Conservation (phyloP, 2,888 invertebrate genomes). For the Lasioglossum malachurum region DNA sequence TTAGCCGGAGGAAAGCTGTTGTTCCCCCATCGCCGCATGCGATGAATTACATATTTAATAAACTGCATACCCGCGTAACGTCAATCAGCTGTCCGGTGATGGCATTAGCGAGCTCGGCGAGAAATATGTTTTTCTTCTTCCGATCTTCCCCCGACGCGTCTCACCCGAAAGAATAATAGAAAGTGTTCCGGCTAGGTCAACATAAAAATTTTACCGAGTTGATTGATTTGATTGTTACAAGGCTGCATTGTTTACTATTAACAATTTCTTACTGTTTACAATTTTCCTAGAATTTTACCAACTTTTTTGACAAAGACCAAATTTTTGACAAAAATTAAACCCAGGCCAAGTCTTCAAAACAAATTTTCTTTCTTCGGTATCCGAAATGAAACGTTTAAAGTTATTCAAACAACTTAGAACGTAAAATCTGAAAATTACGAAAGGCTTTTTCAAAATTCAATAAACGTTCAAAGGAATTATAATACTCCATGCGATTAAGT, state of each 20-base stretch:
- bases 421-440: too few species aligned
- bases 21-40: not conserved
- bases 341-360: too few species aligned
- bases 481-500: not conserved
- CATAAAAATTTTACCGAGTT: not conserved
- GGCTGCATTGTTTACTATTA: not conserved
- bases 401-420: too few species aligned
- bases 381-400: too few species aligned
- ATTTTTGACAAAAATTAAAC: too few species aligned
- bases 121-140: constrained; percentile 10
- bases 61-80: constrained; percentile 33
- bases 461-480: not conserved
- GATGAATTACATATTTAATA: constrained; percentile 50
- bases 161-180: not conserved
- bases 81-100: constrained; percentile 41
- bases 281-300: too few species aligned
- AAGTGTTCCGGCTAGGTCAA: not conserved
- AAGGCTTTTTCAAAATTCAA: too few species aligned
- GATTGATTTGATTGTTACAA: not conserved
- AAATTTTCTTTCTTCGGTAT: too few species aligned
- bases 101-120: not conserved
- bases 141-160: too few species aligned
- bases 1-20: constrained; percentile 34
- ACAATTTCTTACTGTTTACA: too few species aligned
- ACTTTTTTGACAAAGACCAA: too few species aligned